Conservation (phyloP, 2,113 vertebrate genomes). For the Dicrurus megarhynchus region DNA sequence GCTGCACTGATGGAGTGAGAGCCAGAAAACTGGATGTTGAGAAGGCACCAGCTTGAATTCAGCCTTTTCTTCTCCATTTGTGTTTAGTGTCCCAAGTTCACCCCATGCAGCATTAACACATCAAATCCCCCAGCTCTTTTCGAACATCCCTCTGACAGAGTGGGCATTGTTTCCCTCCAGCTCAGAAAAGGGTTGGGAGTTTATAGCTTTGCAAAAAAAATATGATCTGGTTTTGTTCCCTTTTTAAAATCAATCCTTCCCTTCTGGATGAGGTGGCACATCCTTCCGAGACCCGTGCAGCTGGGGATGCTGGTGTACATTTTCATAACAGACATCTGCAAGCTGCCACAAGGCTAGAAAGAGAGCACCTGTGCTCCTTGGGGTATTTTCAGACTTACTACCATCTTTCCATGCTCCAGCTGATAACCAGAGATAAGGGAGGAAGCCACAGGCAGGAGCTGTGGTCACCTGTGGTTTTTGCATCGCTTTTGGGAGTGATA, state of each 20-base stretch:
- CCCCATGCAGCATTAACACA: not conserved
- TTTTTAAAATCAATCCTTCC: not conserved
- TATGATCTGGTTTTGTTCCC: not conserved
- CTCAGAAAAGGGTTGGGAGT: not conserved
- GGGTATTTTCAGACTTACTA: not conserved
- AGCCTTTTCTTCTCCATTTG: not conserved
- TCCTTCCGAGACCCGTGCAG: fast-evolving
- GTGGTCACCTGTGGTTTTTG: not conserved
- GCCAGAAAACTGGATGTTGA: not conserved
- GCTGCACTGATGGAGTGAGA: not conserved
- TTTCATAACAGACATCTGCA: not conserved
- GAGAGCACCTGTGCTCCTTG: not conserved
- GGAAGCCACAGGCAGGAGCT: not conserved
- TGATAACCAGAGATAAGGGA: not conserved
- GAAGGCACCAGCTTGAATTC: not conserved
- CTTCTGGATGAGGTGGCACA: not conserved
- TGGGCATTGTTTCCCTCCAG: not conserved
- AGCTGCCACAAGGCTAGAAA: not conserved
- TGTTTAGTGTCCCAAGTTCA: not conserved
- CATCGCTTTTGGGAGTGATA: fast-evolving
- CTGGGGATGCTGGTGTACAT: not conserved
- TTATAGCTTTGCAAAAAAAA: not conserved
- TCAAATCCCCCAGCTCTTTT: not conserved
- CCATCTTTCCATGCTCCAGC: not conserved
- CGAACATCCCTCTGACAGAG: not conserved